Percentiles rank a stretch among this genome's conserved stretches.
Evolutionary conservation across 2,888 invertebrate genomes (phyloP).

Genomic region (Dusona sp.): DNA sequence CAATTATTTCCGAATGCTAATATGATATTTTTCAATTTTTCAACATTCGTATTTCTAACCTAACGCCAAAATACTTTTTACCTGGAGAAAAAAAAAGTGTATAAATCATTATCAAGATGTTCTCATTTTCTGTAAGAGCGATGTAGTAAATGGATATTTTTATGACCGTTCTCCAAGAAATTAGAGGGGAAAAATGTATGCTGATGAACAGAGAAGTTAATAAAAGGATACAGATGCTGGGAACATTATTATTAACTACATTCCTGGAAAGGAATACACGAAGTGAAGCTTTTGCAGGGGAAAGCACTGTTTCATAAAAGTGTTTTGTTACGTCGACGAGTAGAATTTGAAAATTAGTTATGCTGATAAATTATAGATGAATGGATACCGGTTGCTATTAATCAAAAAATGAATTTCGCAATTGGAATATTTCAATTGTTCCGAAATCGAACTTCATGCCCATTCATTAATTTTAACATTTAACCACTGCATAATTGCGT

Average conservation of each 20-base stretch:
- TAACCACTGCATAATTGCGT: neutral
- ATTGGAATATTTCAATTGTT: neutral
- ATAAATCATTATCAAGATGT: neutral
- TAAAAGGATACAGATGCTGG: neutral
- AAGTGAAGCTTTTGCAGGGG: neutral
- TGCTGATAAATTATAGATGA: too few relatives aligned
- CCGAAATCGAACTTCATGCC: neutral
- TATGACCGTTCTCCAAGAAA: neutral
- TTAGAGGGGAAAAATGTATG: neutral
- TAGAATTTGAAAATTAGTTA: too few relatives aligned
- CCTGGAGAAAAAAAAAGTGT: neutral
- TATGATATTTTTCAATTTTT: neutral
- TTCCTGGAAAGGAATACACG: neutral
- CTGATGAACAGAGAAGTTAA: neutral
- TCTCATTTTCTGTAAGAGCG: neutral
- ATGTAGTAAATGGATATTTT: neutral
- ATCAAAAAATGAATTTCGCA: neutral
- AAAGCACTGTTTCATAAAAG: neutral
- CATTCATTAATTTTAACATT: neutral
- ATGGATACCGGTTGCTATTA: too few relatives aligned
- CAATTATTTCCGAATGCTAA: neutral
- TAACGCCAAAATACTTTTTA: too few relatives aligned
- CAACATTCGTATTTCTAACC: neutral
- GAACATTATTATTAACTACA: neutral
- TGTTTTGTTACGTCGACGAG: too few relatives aligned